Conservation (phyloP, 2,113 vertebrate species). For the Thryonomys swinderianus region DNA sequence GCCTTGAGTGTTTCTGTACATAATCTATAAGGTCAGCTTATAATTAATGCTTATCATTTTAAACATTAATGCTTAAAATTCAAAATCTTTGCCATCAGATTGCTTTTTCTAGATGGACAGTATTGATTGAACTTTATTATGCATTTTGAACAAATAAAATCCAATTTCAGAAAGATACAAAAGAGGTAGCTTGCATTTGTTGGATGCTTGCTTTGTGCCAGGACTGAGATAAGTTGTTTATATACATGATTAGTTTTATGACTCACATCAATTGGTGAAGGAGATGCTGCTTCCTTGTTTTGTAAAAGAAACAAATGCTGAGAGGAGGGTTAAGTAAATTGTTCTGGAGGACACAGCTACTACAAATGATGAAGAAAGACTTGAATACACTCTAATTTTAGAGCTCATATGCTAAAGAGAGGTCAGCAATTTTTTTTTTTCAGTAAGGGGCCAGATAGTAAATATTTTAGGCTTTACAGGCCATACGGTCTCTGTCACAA, state of each 20-base stretch:
- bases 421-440: constrained; percentile 61
- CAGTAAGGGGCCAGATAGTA: constrained; percentile 75
- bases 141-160: constrained; percentile 52
- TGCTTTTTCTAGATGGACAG: neutral
- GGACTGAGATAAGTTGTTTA: neutral
- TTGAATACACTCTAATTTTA: constrained; percentile 59
- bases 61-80: constrained; percentile 1
- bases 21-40: neutral
- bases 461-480: constrained; percentile 80
- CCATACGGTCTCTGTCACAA: constrained; percentile 81
- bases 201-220: neutral
- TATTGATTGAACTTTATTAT: constrained; percentile 8
- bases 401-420: constrained; percentile 28
- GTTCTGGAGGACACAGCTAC: neutral
- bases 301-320: neutral
- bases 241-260: neutral
- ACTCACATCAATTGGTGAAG: neutral
- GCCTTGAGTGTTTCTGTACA: neutral
- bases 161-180: neutral
- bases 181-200: constrained; percentile 16
- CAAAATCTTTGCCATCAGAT: constrained; percentile 27
- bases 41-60: neutral
- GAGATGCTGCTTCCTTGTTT: neutral
- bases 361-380: constrained; percentile 35
- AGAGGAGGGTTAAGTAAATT: constrained; percentile 9